Evolutionary conservation across 2,888 invertebrate genomes (phyloP).

Genomic region (Acrobasis repandana): DNA sequence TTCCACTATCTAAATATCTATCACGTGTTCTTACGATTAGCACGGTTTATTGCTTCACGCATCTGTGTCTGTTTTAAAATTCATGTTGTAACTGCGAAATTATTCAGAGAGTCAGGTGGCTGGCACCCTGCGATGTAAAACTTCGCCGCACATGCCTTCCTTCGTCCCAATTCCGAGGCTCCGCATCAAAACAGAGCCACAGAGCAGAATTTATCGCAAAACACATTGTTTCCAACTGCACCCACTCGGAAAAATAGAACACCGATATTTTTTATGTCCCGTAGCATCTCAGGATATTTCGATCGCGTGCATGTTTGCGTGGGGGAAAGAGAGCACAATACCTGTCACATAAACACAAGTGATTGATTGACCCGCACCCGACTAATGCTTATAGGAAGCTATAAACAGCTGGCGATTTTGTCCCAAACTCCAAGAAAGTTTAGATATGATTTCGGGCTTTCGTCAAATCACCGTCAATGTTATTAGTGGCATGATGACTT

Average conservation of each 20-base stretch:
- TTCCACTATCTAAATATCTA: slow-evolving; percentile 18
- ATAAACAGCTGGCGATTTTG: slow-evolving; percentile 74
- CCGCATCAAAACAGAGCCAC: slow-evolving; percentile 39
- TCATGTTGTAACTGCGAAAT: slow-evolving; percentile 68
- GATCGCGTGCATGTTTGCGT: slow-evolving; percentile 43
- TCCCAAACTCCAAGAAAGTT: slow-evolving; percentile 46
- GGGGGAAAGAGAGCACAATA: slow-evolving; percentile 61
- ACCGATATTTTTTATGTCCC: slow-evolving; percentile 49
- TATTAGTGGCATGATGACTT: slow-evolving; percentile 41
- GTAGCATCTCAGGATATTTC: slow-evolving; percentile 46
- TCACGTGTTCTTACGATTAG: slow-evolving; percentile 37
- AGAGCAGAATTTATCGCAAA: slow-evolving; percentile 42
- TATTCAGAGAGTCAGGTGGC: slow-evolving; percentile 76
- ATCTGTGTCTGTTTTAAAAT: slow-evolving; percentile 66
- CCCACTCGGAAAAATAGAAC: slow-evolving; percentile 41
- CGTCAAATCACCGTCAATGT: slow-evolving; percentile 50
- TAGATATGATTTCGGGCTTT: slow-evolving; percentile 37
- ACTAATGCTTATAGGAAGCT: slow-evolving; percentile 73
- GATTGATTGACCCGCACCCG: slow-evolving; percentile 79
- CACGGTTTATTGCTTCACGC: slow-evolving; percentile 60
- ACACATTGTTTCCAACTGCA: slow-evolving; percentile 45
- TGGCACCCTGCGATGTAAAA: slow-evolving; percentile 57
- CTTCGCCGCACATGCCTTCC: slow-evolving; percentile 46
- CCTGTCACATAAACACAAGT: slow-evolving; percentile 77
- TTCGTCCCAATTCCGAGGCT: slow-evolving; percentile 43